Evolutionary conservation across 2,113 vertebrate genomes (phyloP), one percentile per base, ranked within the genome.

Genomic region (Hippocampus abdominalis): DNA sequence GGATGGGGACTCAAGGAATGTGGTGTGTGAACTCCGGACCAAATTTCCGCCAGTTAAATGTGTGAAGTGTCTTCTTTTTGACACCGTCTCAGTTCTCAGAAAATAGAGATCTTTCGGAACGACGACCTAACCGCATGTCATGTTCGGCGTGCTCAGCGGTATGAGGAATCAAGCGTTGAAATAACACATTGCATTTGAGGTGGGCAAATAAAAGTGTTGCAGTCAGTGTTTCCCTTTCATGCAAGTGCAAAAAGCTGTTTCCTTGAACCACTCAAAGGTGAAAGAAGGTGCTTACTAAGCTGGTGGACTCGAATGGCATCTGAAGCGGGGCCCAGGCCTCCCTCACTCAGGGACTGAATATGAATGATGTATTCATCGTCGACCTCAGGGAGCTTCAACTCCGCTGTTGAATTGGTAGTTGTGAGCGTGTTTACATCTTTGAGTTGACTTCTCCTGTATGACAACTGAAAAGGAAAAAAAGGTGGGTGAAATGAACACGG

Each of bases 301-400:
- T 94, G 92, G 77, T 96, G 96, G 53, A 98, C 93, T 72, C 91
- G 89, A 87, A 98, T 94, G 85, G 94, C 93, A 8, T 95, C 92
- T 0, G 95, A 97, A 51, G 94, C 91, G 0, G 91, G 89, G 23
- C 96, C 96, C 1, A 96, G 93, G 7, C 96, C 96, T 0, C 96
- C 95, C 3, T 94, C 95, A 0, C 92, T 96, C 15, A 93, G 89
- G 0, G 96, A 93, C 74, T 89, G 92, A 16, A 98, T 92, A 84
- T 93, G 93, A 71, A 98, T 93, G 9, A 94, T 68, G 80, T 96
- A 98, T 72, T 98, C 95, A 2, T 95, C 94, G 0, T 93, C 86
- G 0, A 89, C 86, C 53, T 86, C 79, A 1, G 90, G 91, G n/a
- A 98, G 94, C 69, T 88, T 68, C 60, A 98, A 91, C 82, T 97